phyloP scores from a whole-genome alignment of 1,140 invertebrate genomes.

The Goniozus legneri region DNA sequence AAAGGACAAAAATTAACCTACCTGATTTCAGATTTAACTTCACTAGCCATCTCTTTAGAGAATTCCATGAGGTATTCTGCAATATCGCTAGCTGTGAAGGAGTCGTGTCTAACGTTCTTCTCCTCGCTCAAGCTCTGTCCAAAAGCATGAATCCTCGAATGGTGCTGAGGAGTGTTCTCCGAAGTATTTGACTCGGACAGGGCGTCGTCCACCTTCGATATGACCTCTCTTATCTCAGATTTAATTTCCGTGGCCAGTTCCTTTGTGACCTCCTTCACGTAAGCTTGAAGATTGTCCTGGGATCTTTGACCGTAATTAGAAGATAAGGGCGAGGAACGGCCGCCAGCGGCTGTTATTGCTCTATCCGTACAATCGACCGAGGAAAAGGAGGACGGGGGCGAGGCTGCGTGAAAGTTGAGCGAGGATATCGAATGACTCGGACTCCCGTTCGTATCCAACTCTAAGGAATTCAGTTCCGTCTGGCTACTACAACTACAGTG shows the following conservation, averaged over 20 bases:
- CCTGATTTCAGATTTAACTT: slow-evolving; percentile 73
- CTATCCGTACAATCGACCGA: slow-evolving; percentile 25
- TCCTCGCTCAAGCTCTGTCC: slow-evolving; percentile 14
- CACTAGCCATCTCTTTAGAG: slow-evolving; percentile 73
- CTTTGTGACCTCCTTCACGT: slow-evolving; percentile 72
- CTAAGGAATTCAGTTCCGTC: slow-evolving; percentile 59
- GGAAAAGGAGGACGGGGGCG: slow-evolving; percentile 24
- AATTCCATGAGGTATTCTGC: slow-evolving; percentile 73
- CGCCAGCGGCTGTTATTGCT: slow-evolving; percentile 29
- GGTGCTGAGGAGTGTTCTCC: slow-evolving; percentile 44
- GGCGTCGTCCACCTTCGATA: slow-evolving; percentile 73
- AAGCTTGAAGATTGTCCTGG: slow-evolving; percentile 65
- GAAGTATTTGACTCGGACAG: slow-evolving; percentile 60
- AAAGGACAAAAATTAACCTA: slow-evolving; percentile 48
- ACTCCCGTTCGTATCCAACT: slow-evolving; percentile 32
- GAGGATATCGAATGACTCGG: slow-evolving; percentile 39
- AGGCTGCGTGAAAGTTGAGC: slow-evolving; percentile 25
- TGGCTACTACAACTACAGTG: slow-evolving; percentile 72
- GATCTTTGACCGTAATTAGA: slow-evolving; percentile 58
- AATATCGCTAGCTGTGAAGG: slow-evolving; percentile 68
- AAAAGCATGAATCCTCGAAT: slow-evolving; percentile 14
- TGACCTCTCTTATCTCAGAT: slow-evolving; percentile 75
- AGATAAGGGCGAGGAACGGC: slow-evolving; percentile 60
- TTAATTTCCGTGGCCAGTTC: slow-evolving; percentile 77
- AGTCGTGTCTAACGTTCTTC: slow-evolving; percentile 51